Evolutionary conservation across 37 sponge, comb jelly and placozoan species (phyloP), one percentile per base, ranked within the genome.

Genomic region (Ianthella basta): DNA sequence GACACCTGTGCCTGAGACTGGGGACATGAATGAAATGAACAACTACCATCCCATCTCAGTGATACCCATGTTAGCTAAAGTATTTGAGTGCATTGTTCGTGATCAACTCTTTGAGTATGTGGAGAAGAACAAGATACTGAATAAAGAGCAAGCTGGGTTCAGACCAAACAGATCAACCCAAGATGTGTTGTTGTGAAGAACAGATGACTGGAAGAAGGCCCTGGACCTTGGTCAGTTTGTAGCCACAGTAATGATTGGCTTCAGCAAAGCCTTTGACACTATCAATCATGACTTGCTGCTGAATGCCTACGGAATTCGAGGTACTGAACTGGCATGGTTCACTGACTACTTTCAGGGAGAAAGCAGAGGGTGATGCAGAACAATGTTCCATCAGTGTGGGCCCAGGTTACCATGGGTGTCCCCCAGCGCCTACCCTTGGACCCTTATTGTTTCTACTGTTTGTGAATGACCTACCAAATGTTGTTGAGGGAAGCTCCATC

Each of bases 11-110:
- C 82, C 60, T 30, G 59, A 81, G 23, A 6, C 63, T 30, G 59
- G 59, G 59, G 59, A 57, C 59, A 57, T 15, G 18, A 15, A 57
- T 57, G 59, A 57, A 57, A 18, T 57, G 59, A 57, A 57, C 13
- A 74, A 85, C 85, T 85, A 74, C 24, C 60, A 60, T 19, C 85
- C 85, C 4, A 33, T 85, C n/a, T 85, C 85, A 32, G 85, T 85
- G 3, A 29, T 72, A 8, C 85, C 85, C 16, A 60, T 85, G 32
- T 1, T 85, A 35, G 75, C 77, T 24, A 85, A 85, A 32, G 78
- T 85, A 53, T 74, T 72, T 6, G 85, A 85, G 60, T 27, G 24
- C 21, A 54, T 85, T 73, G 77, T 85, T 27, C 60, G 54, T 33
- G 19, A 85, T 13, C 85, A 85, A 65, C 60, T 72, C 14, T 74